A percentile compares a stretch with the other conserved stretches of the same genome.
phyloP scores from a whole-genome alignment of 1,140 invertebrate species.

The Lepidurus arcticus region DNA sequence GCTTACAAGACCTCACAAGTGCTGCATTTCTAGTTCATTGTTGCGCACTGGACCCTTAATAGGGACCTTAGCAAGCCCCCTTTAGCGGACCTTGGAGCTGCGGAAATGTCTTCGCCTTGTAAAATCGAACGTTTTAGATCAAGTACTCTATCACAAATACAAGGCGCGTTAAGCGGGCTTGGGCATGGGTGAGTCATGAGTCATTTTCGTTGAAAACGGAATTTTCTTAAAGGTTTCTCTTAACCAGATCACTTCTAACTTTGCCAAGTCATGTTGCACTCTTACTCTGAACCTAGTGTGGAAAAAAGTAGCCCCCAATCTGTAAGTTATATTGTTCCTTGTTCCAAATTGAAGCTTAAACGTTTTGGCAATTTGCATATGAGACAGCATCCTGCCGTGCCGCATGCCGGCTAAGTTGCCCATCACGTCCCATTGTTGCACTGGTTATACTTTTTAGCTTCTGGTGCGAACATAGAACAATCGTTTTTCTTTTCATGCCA shows the following conservation, averaged over 20 bases:
- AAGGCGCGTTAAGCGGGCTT: too few species aligned
- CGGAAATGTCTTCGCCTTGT: too few species aligned
- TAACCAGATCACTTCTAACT: not conserved
- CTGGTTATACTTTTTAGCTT: not conserved
- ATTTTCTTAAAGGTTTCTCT: too few species aligned
- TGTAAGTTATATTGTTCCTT: not conserved
- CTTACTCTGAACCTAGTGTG: not conserved
- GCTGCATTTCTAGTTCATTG: too few species aligned
- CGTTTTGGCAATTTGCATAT: slow-evolving; percentile 9
- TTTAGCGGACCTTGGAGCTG: too few species aligned
- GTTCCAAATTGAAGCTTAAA: slow-evolving; percentile 5
- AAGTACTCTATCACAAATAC: too few species aligned
- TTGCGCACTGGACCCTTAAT: too few species aligned
- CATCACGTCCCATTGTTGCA: not conserved
- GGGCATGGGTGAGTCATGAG: too few species aligned
- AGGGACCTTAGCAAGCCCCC: too few species aligned
- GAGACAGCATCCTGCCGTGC: slow-evolving; percentile 3
- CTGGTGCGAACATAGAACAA: not conserved
- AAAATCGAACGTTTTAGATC: too few species aligned
- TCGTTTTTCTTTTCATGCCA: not conserved
- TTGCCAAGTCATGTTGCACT: not conserved
- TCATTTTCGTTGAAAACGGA: too few species aligned
- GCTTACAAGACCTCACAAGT: too few species aligned
- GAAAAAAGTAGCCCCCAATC: not conserved
- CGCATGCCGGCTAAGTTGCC: not conserved